Percentiles rank a stretch among this genome's conserved stretches.
phyloP scores from a whole-genome alignment of 2,888 invertebrate genomes.

The Lasioglossum vierecki region DNA sequence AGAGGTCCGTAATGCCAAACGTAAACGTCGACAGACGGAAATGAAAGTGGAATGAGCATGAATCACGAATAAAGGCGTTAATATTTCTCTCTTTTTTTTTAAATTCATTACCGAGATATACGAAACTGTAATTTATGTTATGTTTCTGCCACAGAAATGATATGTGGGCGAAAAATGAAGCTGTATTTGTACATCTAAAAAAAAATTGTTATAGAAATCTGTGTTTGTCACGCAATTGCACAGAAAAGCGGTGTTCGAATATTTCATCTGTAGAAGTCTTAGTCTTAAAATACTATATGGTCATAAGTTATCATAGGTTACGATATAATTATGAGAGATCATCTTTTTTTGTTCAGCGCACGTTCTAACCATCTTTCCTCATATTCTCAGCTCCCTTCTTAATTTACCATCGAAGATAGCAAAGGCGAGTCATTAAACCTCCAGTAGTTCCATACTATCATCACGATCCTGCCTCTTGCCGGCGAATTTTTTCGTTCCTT shows the following conservation, averaged over 20 bases:
- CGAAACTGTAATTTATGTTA: too few relatives aligned
- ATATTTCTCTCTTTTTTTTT: too few relatives aligned
- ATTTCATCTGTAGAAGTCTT: too few relatives aligned
- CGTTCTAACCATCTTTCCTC: not conserved
- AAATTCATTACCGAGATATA: too few relatives aligned
- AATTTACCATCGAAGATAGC: constrained; percentile 16
- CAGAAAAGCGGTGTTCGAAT: too few relatives aligned
- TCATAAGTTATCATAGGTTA: too few relatives aligned
- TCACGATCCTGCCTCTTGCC: not conserved
- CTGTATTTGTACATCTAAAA: not conserved
- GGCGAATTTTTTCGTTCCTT: not conserved
- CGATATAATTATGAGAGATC: too few relatives aligned
- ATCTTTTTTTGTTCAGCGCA: not conserved
- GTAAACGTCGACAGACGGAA: not conserved
- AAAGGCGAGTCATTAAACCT: constrained; percentile 4
- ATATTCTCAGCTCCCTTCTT: constrained; percentile 26
- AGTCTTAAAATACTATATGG: too few relatives aligned
- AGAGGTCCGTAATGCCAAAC: too few relatives aligned
- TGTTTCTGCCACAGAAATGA: not conserved
- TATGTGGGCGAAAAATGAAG: not conserved
- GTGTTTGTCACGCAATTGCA: too few relatives aligned
- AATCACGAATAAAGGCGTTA: not conserved
- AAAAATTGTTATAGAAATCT: not conserved
- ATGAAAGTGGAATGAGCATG: not conserved
- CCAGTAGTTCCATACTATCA: not conserved